A percentile compares a stretch with the other conserved stretches of the same genome.
These are phyloP conservation scores for Falco cherrug DNA, from an alignment of 2,797 vertebrate species.

Conservation along the genomic window DNA sequence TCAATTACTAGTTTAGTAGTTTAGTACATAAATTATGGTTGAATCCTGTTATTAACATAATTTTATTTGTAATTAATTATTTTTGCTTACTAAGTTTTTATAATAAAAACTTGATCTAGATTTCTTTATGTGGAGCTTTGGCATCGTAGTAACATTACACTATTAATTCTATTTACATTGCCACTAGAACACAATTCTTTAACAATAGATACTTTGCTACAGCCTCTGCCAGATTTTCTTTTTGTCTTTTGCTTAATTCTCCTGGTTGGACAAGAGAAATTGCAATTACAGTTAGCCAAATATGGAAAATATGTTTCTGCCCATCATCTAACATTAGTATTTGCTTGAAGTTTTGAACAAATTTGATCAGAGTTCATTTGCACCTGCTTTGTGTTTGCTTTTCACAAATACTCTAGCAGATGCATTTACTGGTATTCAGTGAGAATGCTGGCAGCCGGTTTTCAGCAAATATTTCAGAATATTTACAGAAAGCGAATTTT, in stretches of 20 bases:
- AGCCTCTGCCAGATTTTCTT: neutral
- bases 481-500: slow-evolving; percentile 31
- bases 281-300: slow-evolving; percentile 22
- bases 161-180: neutral
- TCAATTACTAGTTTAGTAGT: neutral
- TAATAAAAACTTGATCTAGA: neutral
- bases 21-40: neutral
- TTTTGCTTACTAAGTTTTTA: neutral
- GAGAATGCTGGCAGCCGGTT: neutral
- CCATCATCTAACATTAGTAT: neutral
- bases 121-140: neutral
- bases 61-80: neutral
- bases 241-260: slow-evolving; percentile 2
- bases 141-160: neutral
- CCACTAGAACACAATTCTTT: neutral
- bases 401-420: slow-evolving; percentile 19
- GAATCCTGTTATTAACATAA: neutral
- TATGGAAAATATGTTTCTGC: neutral
- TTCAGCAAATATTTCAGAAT: slow-evolving; percentile 8
- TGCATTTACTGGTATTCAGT: neutral
- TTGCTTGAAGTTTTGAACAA: slow-evolving; percentile 30
- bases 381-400: slow-evolving; percentile 42
- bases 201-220: neutral
- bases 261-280: neutral
- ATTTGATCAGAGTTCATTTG: slow-evolving; percentile 27